Base-by-base conservation (phyloP, 2,113 vertebrate species). In the Eurystomus gularis region DNA sequence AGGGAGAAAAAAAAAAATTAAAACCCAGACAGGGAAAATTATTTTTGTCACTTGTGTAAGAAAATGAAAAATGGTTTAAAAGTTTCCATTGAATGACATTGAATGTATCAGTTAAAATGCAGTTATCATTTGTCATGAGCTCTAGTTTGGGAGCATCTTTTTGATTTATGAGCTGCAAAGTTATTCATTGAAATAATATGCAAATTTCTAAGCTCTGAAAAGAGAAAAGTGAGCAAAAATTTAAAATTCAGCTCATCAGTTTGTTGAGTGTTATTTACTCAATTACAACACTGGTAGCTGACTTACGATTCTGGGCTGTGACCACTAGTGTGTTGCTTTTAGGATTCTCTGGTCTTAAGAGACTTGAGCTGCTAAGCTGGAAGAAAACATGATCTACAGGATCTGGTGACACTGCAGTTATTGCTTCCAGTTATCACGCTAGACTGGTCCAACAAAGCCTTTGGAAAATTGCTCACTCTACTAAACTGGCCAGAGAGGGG, bases 111-210 rank as follows among this genome's bases (percentile, higher is more conserved):
- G 54, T 60, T 75, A 90, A 93, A 94, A 83, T n/a, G 42, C 25
- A 81, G 68, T 51, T 69, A 76, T 25, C 35, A 25, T 90, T 83
- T 92, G 14, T 75, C 60, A 77, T 62, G 48, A 86, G 52, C 68
- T 86, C 40, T 21, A 33, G 31, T 51, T 93, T 44, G 31, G 39
- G 33, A 84, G 7, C 0, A 0, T 62, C 70, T 88, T 89, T 91
- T 51, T 87, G 26, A 86, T 96, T 76, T 80, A 88, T 68, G 71
- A 90, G 73, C 42, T 77, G 37, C 35, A 58, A 91, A 93, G 68
- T 48, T 66, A 90, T 83, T 96, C 1, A 86, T 35, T 88, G 75
- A 86, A 86, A 80, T 46, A 83, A 39, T 49, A 80, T 68, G 85
- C 42, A 93, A 51, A 90, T 86, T 62, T 76, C 31, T 91, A 54